Conservation (phyloP, 2,113 vertebrate genomes). For the Limanda limanda region DNA sequence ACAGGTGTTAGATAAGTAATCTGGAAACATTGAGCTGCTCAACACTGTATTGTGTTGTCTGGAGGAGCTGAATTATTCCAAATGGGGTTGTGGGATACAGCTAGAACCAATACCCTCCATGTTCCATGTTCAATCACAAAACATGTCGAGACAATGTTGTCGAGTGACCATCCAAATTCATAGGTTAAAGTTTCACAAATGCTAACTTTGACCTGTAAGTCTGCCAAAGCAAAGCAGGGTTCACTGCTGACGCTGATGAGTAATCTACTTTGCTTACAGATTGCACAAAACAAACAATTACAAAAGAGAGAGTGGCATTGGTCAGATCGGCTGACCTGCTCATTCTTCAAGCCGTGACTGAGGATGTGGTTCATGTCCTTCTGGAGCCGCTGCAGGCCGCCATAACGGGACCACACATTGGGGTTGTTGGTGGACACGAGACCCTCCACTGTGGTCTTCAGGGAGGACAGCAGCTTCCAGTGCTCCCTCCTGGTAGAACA, state of each 20-base stretch:
- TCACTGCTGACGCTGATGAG: not conserved
- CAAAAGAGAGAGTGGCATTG: not conserved
- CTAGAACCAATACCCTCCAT: not conserved
- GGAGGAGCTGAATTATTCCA: too few species aligned
- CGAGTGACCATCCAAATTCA: not conserved
- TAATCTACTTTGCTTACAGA: not conserved
- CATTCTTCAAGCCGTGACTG: constrained; percentile 91
- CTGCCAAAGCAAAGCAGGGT: not conserved
- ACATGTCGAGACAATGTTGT: too few species aligned
- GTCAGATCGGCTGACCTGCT: constrained; percentile 84
- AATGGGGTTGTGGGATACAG: not conserved
- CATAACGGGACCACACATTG: constrained; percentile 98
- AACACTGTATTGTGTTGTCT: too few species aligned
- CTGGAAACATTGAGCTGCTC: too few species aligned
- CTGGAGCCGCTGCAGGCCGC: constrained; percentile 93
- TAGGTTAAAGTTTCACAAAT: constrained; percentile 5
- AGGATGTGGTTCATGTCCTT: constrained; percentile 98
- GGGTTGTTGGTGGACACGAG: constrained; percentile 94
- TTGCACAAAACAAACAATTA: not conserved
- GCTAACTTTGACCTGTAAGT: not conserved
- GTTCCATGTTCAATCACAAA: not conserved
- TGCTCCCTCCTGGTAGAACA: constrained; percentile 87
- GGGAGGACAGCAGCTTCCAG: constrained; percentile 93
- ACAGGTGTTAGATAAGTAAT: too few species aligned
- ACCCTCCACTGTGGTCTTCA: constrained; percentile 98